Evolutionary conservation across 1,140 invertebrate genomes (phyloP), one percentile per base, ranked within the genome.

Genomic region (Drosophila guanche): DNA sequence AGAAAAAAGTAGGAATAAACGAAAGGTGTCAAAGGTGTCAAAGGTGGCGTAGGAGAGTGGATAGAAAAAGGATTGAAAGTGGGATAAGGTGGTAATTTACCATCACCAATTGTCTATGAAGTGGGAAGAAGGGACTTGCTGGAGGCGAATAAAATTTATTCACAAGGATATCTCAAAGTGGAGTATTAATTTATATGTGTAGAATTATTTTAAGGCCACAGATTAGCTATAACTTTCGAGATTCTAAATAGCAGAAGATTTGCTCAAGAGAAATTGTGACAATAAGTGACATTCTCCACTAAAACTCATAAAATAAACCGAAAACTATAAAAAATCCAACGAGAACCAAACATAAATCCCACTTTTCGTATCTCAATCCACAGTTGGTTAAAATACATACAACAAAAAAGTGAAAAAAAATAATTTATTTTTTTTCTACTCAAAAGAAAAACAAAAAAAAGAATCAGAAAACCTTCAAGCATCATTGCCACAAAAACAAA

Each of bases 381-480:
- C 66, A 68, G 66, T 68, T 41, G 58, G 14, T 8, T 55, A 58
- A 58, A 58, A 58, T 29, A 22, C 52, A 57, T 20, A 20, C 16
- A 20, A 20, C 47, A 42, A 67, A 67, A 67, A 68, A 68, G 62
- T 68, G 66, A 62, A 68, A 68, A 37, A 41, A 68, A 56, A 42
- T 56, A 23, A 55, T 25, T 4, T 12, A 37, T 1, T 4, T 27
- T 27, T 27, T 27, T 27, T 27, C 5, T 27, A 27, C 25, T 5
- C 25, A 27, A 27, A 55, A 53, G 10, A 2, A 53, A 57, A 10
- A 55, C 27, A 33, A 52, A 10, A 55, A 37, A 33, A 52, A 51
- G 16, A 27, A 45, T 20, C 25, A 16, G 22, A 46, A 70, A 41
- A 52, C 10, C 37, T 14, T 29, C 14, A 27, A 27, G 22, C 25